Conservation (phyloP, 2,888 invertebrate species). For the Argynnis bischoffii region DNA sequence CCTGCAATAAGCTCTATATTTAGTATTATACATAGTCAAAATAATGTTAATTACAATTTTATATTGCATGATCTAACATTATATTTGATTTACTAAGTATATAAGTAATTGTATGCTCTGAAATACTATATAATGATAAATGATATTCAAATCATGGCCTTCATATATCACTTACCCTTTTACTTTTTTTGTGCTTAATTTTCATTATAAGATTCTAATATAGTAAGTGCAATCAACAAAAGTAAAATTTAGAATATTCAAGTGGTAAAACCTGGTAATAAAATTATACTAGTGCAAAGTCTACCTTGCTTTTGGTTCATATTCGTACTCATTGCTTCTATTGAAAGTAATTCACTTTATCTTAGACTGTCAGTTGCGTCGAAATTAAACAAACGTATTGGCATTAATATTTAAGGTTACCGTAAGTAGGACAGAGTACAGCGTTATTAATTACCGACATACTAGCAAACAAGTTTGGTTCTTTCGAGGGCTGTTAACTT, state of each 20-base stretch:
- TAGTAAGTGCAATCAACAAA: too few relatives aligned
- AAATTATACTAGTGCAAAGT: too few relatives aligned
- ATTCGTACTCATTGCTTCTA: background rate
- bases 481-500: constrained; percentile 26
- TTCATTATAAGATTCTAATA: background rate
- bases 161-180: background rate
- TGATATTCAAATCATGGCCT: background rate
- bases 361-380: constrained; percentile 11
- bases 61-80: too few relatives aligned
- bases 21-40: too few relatives aligned
- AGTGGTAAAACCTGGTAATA: too few relatives aligned
- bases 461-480: constrained; percentile 44
- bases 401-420: constrained; percentile 45
- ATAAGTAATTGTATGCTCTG: background rate
- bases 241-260: too few relatives aligned
- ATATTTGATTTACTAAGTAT: background rate
- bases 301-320: too few relatives aligned
- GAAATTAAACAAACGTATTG: constrained; percentile 40
- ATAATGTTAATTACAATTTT: too few relatives aligned
- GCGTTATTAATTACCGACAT: constrained; percentile 51
- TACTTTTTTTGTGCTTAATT: background rate
- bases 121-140: background rate
- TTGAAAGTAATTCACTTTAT: constrained; percentile 3
- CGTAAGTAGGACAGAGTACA: constrained; percentile 49
- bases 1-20: too few relatives aligned